A percentile compares a stretch with the other conserved stretches of the same genome.
Evolutionary conservation across 2,888 invertebrate species (phyloP).

Genomic region (Laspeyria flexula): DNA sequence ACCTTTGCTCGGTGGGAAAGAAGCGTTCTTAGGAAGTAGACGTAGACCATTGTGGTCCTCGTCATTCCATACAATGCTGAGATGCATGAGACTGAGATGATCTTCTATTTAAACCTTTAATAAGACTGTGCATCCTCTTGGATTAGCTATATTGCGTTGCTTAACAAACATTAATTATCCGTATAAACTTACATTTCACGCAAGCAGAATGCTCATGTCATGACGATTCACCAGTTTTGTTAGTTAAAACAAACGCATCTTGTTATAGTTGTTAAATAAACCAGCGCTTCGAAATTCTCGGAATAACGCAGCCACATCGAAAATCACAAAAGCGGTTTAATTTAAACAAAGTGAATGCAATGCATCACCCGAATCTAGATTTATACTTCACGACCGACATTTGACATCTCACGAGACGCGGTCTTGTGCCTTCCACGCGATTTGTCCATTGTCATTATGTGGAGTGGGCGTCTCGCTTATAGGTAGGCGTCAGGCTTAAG

Average conservation of each 20-base stretch:
- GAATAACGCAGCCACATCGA: constrained; percentile 34
- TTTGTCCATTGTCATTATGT: constrained; percentile 69
- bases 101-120: too few species aligned
- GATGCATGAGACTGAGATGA: too few species aligned
- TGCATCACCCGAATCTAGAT: constrained; percentile 58
- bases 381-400: constrained; percentile 62
- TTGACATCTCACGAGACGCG: constrained; percentile 66
- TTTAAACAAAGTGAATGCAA: constrained; percentile 48
- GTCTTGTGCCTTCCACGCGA: constrained; percentile 57
- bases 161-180: constrained; percentile 8
- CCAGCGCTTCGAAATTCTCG: constrained; percentile 40
- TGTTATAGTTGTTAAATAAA: constrained; percentile 25
- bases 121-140: too few species aligned
- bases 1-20: too few species aligned
- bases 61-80: too few species aligned
- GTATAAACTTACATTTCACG: constrained; percentile 1
- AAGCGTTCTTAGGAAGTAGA: too few species aligned
- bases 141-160: too few species aligned
- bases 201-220: constrained; percentile 18
- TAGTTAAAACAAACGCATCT: constrained; percentile 32
- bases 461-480: constrained; percentile 51
- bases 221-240: constrained; percentile 28
- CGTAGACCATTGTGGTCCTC: too few species aligned
- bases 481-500: constrained; percentile 55
- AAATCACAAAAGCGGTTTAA: constrained; percentile 45